Evolutionary conservation across 2,797 vertebrate species (phyloP).

Genomic region (Poecilia picta): DNA sequence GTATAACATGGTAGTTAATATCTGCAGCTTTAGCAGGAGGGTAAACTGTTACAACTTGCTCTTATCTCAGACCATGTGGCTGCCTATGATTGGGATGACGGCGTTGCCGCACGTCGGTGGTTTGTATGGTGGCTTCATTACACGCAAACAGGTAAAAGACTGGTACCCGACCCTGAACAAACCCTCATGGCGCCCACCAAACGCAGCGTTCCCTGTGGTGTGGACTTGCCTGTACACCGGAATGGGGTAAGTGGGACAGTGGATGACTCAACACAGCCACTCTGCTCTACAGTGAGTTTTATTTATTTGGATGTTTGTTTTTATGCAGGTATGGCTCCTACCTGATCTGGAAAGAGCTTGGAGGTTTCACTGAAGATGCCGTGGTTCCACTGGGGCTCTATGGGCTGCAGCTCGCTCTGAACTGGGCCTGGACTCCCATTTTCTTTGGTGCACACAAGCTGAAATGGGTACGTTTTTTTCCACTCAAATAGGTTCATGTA

Average conservation of each 20-base stretch:
- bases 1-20: neutral
- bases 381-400: conserved; percentile 88
- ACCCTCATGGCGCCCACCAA: conserved; percentile 85
- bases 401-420: conserved; percentile 85
- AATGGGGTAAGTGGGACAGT: conserved; percentile 78
- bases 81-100: conserved; percentile 78
- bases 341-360: conserved; percentile 90
- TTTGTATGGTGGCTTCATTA: conserved; percentile 70
- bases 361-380: conserved; percentile 84
- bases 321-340: conserved; percentile 88
- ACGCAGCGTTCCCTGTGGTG: conserved; percentile 78
- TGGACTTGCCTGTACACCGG: conserved; percentile 84
- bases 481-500: neutral
- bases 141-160: conserved; percentile 77
- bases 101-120: conserved; percentile 82
- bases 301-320: neutral
- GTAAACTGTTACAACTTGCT: conserved; percentile 3
- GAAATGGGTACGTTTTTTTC: conserved; percentile 77
- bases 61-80: conserved; percentile 70
- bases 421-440: conserved; percentile 89
- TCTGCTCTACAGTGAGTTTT: neutral
- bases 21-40: neutral
- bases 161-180: conserved; percentile 82
- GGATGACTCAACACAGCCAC: neutral
- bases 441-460: conserved; percentile 86